Evolutionary conservation across 1,140 invertebrate species (phyloP).

Genomic region (Zaprionus vittiger): DNA sequence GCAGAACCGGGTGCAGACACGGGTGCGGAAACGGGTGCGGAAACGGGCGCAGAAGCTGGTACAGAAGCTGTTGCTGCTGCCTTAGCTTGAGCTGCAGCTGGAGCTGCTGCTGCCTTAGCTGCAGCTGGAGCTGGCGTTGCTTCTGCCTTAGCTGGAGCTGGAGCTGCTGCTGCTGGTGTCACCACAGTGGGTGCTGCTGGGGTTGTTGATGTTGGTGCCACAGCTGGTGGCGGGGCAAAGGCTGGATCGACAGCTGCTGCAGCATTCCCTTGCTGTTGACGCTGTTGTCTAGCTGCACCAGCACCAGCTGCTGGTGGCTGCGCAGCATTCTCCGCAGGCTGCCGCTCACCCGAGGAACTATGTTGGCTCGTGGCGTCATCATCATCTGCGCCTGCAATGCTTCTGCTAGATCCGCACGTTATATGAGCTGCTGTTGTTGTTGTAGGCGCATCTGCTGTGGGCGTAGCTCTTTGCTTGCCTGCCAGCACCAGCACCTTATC

Average conservation of each 20-base stretch:
- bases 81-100: too few relatives aligned
- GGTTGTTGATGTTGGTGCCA: not conserved
- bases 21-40: too few relatives aligned
- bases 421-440: not conserved
- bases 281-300: not conserved
- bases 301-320: not conserved
- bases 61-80: too few relatives aligned
- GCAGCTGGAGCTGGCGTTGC: too few relatives aligned
- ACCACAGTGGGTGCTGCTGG: not conserved
- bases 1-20: too few relatives aligned
- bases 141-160: too few relatives aligned
- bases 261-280: not conserved
- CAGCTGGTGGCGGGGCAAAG: not conserved
- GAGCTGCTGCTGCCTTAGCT: too few relatives aligned
- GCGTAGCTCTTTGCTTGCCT: conserved; percentile 70
- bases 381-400: not conserved
- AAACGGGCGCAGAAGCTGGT: too few relatives aligned
- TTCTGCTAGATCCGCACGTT: not conserved
- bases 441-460: conserved; percentile 2
- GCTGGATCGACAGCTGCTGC: not conserved
- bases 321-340: not conserved
- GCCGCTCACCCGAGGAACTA: not conserved
- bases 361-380: not conserved
- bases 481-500: conserved; percentile 84
- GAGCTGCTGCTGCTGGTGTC: not conserved